Evolutionary conservation across 2,797 vertebrate species (phyloP), one percentile per base, ranked within the genome.

Genomic region (Typhlichthys eigenmanni): DNA sequence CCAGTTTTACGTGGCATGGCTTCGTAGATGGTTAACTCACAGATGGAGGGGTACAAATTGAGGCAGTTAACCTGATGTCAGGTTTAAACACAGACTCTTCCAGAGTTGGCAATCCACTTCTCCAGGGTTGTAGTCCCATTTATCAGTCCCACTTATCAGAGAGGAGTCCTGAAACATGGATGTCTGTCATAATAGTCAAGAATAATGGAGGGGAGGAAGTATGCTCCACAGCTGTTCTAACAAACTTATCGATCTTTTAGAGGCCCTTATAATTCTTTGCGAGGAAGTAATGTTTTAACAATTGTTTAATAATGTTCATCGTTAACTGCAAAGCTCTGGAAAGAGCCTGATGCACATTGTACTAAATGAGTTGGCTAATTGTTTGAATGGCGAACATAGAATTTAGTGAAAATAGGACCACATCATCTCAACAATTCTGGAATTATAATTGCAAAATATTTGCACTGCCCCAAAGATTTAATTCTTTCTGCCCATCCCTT

Each of bases 1-100:
- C 47, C 47, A 13, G 12, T 14, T 13, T 13, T 14, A 48, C n/a
- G 47, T 48, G 12, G 47, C n/a, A 48, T 13, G 47, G 13, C 47
- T 48, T 13, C 47, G 5, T 14, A 58, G 65, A 70, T 66, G 69
- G 64, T 59, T 60, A 60, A 52, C 64, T 70, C 74, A 65, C 72
- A 66, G 57, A 77, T 43, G 74, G 69, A 65, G 60, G 57, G 51
- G 69, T 72, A 73, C 77, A 79, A 78, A 84, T 75, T 73, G 74
- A 78, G 58, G 71, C 74, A 58, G 61, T 93, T 92, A 85, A 90
- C 83, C 85, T 13, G 74, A 50, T 72, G 67, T 77, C 75, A 67
- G 74, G 58, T 84, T 78, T 81, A 85, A 89, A 78, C 60, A 75
- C 82, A 81, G 76, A 57, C 63, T 73, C 55, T 67, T 68, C 56